phyloP scores from a whole-genome alignment of 2,888 invertebrate genomes.

The Odontomyia ornata region DNA sequence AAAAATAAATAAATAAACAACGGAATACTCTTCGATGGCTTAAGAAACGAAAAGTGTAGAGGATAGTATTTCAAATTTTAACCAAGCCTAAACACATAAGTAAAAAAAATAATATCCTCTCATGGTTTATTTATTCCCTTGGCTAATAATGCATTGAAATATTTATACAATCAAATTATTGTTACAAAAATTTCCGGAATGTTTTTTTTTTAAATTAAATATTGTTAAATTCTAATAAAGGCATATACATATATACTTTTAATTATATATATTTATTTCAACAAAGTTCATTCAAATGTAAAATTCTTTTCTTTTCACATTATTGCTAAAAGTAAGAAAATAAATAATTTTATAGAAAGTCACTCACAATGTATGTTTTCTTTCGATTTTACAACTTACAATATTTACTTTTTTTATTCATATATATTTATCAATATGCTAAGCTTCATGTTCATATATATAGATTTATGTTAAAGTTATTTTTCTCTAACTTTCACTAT shows the following conservation, averaged over 20 bases:
- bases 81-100: too few relatives aligned
- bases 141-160: too few relatives aligned
- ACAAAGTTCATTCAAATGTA: constrained; percentile 1
- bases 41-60: too few relatives aligned
- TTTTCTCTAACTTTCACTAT: background rate
- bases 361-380: constrained; percentile 38
- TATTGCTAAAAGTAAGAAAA: constrained; percentile 41
- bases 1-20: too few relatives aligned
- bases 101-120: too few relatives aligned
- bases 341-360: constrained; percentile 42
- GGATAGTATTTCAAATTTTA: too few relatives aligned
- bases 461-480: constrained; percentile 22
- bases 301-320: background rate
- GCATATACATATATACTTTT: background rate
- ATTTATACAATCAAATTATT: background rate
- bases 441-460: constrained; percentile 12
- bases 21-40: too few relatives aligned
- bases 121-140: too few relatives aligned
- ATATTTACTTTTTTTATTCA: constrained; percentile 11
- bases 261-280: background rate
- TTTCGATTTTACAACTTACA: constrained; percentile 25
- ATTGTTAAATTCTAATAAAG: background rate
- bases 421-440: constrained; percentile 35
- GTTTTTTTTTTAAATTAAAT: background rate
- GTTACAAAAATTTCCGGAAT: constrained; percentile 26